Base-by-base conservation (phyloP, 1,140 invertebrate species). In the Drosophila ohnishii region DNA sequence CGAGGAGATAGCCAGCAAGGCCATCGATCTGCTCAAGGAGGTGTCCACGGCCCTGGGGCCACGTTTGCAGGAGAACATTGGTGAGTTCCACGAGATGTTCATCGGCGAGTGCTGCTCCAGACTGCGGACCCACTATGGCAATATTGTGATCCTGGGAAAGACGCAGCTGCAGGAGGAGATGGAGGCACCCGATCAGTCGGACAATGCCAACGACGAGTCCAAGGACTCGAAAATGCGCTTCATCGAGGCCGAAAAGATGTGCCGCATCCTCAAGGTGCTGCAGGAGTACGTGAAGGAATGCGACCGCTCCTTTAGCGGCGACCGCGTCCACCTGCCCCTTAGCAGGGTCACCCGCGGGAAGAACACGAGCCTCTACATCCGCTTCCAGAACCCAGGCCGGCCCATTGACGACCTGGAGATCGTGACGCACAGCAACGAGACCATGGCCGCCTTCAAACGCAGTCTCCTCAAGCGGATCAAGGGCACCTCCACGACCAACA, bases 261-360 rank as follows among this genome's bases (percentile, higher is more conserved):
- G 97, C 91, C 94, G 98, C 65, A 96, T 99, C 25, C 94, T 99
- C 88, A 97, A 97, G 93, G 97, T 99, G 78, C 94, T 99, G 67
- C 96, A 97, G 85, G 98, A 99, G 93, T 99, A 99, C 91, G 95
- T 99, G 60, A 96, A 95, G 69, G 98, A 99, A 92, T 99, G 98
- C 93, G 98, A 99, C 93, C 95, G 95, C 62, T 95, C 96, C 61
- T 99, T 97, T 93, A 95, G 95, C 28, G 96, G 96, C 10, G 98
- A 99, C 91, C 94, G 98, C 69, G 95, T 96, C 80, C 96, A 98
- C 87, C 93, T 99, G 75, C 90, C 91, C 16, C 80, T 92, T 7
- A 85, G 87, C 32, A 78, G 91, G 14, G 96, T 97, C 13, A 96
- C 95, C 77, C 94, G 97, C 63, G 98, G 98, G 16, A 97, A 98